Base-by-base conservation (phyloP, 2,113 vertebrate species). In the Papio anubis region DNA sequence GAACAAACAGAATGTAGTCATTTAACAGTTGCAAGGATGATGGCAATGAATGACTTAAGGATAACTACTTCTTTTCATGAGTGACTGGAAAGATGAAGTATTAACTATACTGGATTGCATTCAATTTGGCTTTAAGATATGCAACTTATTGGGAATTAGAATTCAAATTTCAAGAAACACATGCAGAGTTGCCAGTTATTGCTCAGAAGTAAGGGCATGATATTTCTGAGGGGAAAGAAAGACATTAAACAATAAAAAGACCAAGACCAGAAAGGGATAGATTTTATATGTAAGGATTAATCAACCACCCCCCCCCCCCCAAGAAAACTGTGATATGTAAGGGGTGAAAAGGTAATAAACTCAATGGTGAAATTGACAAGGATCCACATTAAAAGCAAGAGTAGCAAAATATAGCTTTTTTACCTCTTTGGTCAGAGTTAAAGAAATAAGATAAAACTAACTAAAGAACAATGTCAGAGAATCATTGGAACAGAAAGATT, bases 151-250 rank as follows among this genome's bases (percentile, higher is more conserved):
- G 40, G 59, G 4, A 91, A 84, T 70, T 25, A 80, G 7, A 32
- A 16, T 97, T 89, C 57, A 27, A 75, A 93, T 68, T 82, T 96
- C 23, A 92, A 48, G 66, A 48, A 96, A 85, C 48, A 32, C 0
- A 55, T 25, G 32, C 8, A 18, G 66, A 75, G 0, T 61, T 68
- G 38, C 50, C 25, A 68, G 16, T 13, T 50, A 68, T 25, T 89
- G 3, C 14, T 40, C 75, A 70, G 32, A 96, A 94, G 21, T 27
- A 23, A 83, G 25, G 20, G 3, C 4, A 95, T 18, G 23, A 61
- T 75, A 30, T 88, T 57, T 83, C 21, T 50, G 7, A 70, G 20
- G 38, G 5, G 11, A n/a, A 35, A 21, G 35, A 8, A 9, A 10
- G 3, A 1, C 30, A 2, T 32, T 83, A 59, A 82, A 21, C 6